These are phyloP conservation scores for Phyllostomus discolor DNA, from an alignment of 2,113 vertebrate genomes.

Conservation along the genomic window DNA sequence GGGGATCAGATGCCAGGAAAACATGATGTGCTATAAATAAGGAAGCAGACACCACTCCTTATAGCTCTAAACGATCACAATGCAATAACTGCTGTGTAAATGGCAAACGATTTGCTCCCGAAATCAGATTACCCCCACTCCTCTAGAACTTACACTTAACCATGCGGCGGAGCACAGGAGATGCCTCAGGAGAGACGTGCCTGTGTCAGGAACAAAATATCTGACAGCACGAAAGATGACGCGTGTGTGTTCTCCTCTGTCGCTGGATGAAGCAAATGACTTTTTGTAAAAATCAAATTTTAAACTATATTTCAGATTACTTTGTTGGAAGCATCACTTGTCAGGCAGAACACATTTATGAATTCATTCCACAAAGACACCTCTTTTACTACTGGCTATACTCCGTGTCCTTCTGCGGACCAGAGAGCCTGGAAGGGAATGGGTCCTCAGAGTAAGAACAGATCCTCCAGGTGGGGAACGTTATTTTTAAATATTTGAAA, in stretches of 20 bases:
- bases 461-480: background rate
- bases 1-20: background rate
- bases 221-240: background rate
- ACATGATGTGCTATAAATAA: background rate
- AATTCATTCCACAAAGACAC: background rate
- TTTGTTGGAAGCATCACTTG: background rate
- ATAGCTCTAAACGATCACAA: background rate
- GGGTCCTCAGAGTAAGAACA: background rate
- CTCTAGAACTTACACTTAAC: background rate
- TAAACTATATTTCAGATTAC: background rate
- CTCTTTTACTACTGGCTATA: fast-evolving
- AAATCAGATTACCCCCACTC: background rate
- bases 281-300: background rate
- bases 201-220: background rate
- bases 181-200: fast-evolving
- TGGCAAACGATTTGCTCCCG: background rate
- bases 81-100: fast-evolving
- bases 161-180: fast-evolving
- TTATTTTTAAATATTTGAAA: background rate
- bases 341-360: fast-evolving
- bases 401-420: fast-evolving
- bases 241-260: background rate
- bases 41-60: background rate
- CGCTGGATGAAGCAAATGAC: background rate
- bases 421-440: background rate